These are phyloP conservation scores for Amblyornis subalaris DNA, from an alignment of 2,113 vertebrate species.

Conservation along the genomic window DNA sequence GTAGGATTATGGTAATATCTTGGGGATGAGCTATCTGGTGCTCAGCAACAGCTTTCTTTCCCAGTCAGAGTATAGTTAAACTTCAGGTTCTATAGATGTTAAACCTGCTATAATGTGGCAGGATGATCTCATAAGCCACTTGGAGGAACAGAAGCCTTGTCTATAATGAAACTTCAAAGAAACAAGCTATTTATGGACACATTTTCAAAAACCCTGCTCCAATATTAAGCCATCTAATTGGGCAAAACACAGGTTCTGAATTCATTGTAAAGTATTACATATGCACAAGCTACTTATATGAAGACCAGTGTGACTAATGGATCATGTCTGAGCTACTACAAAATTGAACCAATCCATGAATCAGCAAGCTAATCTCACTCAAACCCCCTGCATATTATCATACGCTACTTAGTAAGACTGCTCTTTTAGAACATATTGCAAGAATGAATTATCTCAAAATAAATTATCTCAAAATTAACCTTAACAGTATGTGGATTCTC, in stretches of 20 bases:
- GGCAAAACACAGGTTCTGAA: background rate
- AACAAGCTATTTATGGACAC: background rate
- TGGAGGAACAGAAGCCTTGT: background rate
- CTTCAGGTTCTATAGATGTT: background rate
- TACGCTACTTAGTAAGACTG: background rate
- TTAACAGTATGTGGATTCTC: background rate
- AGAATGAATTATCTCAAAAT: background rate
- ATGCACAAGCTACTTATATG: background rate
- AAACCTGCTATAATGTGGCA: background rate
- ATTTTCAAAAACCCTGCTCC: background rate
- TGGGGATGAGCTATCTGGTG: background rate
- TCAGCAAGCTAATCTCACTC: background rate
- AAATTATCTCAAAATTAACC: background rate
- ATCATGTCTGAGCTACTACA: background rate
- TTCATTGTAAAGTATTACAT: background rate
- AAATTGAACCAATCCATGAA: background rate
- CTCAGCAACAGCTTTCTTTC: background rate
- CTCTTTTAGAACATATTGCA: background rate
- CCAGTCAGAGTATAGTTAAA: background rate
- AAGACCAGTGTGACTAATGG: background rate
- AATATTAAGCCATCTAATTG: background rate
- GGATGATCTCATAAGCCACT: background rate
- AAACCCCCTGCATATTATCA: background rate
- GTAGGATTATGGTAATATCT: background rate
- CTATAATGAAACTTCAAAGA: background rate